Evolutionary conservation across 92 coral and sea anemone species (phyloP), one percentile per base, ranked within the genome.

Genomic region (Epizoanthus fatuus): DNA sequence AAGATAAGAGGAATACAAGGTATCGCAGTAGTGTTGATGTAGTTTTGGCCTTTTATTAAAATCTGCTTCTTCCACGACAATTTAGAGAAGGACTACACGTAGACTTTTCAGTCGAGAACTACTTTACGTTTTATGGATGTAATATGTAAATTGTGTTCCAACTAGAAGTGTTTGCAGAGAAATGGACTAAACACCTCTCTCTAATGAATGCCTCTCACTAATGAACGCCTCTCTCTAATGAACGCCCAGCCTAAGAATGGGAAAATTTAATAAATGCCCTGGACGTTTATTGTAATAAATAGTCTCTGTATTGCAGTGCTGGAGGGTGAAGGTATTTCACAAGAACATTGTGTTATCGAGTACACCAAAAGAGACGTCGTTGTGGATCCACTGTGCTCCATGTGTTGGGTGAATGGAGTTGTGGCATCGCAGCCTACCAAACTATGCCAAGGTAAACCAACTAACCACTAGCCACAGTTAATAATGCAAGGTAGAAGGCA

Each of bases 331-430:
- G 96, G 92, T 15, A 88, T 96, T 20, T 91, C 92, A 52, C 93
- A 94, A 37, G 97, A 96, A 59, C 99, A 96, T 65, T 96, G 99
- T 59, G 70, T 94, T 0, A 80, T 96, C 70, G 96, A 91, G 42
- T 94, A 90, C 76, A 81, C 91, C 0, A 95, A 87, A 86, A 92
- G 94, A n/a, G 74, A 86, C 54, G 99, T 96, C 22, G 74, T 93
- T 17, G 79, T 96, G 12, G 93, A 87, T 14, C 98, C 99, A 10
- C 86, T 93, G 64, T 87, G 93, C 32, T 72, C 93, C 47, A 77
- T 75, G 45, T 94, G 98, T 54, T 93, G 96, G 95, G 87, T 96
- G 44, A 96, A 96, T 42, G 94, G 94, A 0, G 98, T 94, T 59
- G 79, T 90, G 40, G 79, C 93, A 52, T 52, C 88, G 3, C 95